Evolutionary conservation across 2,797 vertebrate species (phyloP).

Genomic region (Fringilla coelebs): DNA sequence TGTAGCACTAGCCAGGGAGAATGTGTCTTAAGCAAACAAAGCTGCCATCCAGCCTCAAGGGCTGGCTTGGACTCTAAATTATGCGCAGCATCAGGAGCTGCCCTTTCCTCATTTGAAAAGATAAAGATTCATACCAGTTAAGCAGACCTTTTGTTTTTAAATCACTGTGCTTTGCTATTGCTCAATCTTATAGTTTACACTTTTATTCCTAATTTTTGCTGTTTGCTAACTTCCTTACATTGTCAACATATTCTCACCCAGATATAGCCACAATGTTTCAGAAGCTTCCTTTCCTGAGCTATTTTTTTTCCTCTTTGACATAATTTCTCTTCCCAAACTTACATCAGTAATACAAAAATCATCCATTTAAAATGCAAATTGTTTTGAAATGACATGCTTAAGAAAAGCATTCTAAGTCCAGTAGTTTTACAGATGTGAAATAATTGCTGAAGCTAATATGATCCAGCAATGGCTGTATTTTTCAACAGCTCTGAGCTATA

Average conservation of each 20-base stretch:
- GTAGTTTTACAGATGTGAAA: background rate
- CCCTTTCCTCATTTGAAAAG: background rate
- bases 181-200: background rate
- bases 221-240: slow-evolving; percentile 1
- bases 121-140: background rate
- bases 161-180: background rate
- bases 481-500: background rate
- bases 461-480: background rate
- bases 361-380: slow-evolving; percentile 1
- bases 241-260: background rate
- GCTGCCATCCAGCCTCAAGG: background rate
- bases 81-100: background rate
- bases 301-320: background rate
- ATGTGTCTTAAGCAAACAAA: background rate
- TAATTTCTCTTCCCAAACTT: background rate
- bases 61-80: background rate
- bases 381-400: background rate
- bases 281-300: background rate
- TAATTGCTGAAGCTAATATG: background rate
- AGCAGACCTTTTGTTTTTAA: background rate
- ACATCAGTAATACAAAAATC: background rate
- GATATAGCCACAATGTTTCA: background rate
- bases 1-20: background rate
- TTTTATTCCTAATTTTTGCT: background rate
- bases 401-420: background rate